Conservation (phyloP, 2,888 invertebrate genomes). For the Acleris holmiana region DNA sequence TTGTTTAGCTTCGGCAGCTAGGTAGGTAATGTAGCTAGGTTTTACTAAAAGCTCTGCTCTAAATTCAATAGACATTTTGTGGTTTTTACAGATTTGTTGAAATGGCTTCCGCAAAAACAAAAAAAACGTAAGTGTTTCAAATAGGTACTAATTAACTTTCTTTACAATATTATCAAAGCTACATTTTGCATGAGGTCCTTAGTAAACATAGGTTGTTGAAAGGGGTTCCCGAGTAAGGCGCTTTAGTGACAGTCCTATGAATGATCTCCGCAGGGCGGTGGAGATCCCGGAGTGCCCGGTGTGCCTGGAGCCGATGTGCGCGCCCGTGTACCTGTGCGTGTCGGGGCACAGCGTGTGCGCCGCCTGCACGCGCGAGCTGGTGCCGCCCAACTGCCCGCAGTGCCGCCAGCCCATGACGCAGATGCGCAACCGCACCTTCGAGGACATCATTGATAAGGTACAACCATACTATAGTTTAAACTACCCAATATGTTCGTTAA, state of each 20-base stretch:
- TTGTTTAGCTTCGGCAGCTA: no score
- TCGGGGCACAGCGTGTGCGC: conserved; percentile 74
- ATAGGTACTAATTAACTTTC: no score
- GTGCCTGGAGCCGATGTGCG: conserved; percentile 67
- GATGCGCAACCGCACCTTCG: conserved; percentile 74
- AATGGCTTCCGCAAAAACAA: neutral
- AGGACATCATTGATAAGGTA: conserved; percentile 68
- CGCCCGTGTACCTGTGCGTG: conserved; percentile 72
- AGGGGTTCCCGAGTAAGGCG: no score
- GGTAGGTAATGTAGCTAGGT: no score
- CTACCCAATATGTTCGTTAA: no score
- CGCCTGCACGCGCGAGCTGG: conserved; percentile 58
- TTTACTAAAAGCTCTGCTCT: no score
- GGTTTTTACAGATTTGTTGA: neutral
- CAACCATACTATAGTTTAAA: no score
- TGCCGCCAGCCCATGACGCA: conserved; percentile 74
- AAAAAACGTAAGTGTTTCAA: neutral
- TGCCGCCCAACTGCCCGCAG: conserved; percentile 68
- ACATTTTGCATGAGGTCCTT: no score
- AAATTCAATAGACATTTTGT: no score
- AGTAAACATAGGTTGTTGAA: no score
- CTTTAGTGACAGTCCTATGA: no score
- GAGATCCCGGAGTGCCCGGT: conserved; percentile 74
- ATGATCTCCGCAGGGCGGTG: neutral
- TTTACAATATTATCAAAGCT: no score